Base-by-base conservation (phyloP, 2,797 vertebrate species). In the Syncerus caffer region DNA sequence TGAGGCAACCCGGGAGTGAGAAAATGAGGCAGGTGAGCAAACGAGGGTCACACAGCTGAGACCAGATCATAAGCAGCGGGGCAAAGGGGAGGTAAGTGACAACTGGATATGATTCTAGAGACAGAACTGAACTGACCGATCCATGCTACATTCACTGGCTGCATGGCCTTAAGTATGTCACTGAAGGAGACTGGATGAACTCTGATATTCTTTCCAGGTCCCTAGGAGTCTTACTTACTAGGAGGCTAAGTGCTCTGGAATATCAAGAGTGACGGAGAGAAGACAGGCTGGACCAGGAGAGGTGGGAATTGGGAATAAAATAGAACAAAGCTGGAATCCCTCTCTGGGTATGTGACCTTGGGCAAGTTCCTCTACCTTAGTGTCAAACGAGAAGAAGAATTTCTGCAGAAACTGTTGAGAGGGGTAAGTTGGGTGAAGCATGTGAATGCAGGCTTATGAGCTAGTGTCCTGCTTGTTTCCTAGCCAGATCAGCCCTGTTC, bases 61-160 rank as follows among this genome's bases (percentile, higher is more conserved):
- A 45, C 34, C 83, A 58, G 76, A 7, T 25, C 15, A 2, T 23
- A 0, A 1, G 21, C 2, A 0, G 2, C 0, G 8, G 38, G 58
- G 78, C 79, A 64, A 34, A 47, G 0, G 1, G 45, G 17, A 55
- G 19, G 34, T 42, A 13, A 71, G 27, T 25, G 87, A 45, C 42
- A 7, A 3, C 25, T 14, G 25, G 67, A 50, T 21, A 4, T 6
- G 34, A 16, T 12, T 86, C 90, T 50, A 23, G 34, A 45, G 67
- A 71, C 34, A 38, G 67, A 71, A 6, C 34, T 71, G 34, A 71
- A 38, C 19, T 38, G 67, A 71, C 67, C 38, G 34, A 79, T 67
- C 76, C 2, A 13, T 23, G 50, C 83, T 55, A 17, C 45, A 6
- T 29, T 50, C 58, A 7, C 55, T 27, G 29, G 21, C 80, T 51